phyloP scores from a whole-genome alignment of 1,140 invertebrate species.

The Luehdorfia chinensis region DNA sequence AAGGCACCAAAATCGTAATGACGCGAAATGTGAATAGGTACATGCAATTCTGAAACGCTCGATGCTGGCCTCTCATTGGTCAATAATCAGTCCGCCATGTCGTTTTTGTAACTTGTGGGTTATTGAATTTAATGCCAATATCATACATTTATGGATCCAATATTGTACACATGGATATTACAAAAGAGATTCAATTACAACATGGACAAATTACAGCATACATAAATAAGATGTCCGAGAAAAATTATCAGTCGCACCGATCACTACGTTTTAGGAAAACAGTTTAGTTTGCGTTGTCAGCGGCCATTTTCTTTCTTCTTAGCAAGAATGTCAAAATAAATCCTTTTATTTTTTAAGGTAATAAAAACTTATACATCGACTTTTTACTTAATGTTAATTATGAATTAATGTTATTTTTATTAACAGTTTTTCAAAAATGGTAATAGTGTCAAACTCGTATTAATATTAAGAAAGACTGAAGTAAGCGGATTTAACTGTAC shows the following conservation, averaged over 20 bases:
- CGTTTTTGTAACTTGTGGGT: slow-evolving; percentile 69
- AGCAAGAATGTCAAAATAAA: slow-evolving; percentile 19
- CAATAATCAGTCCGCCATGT: slow-evolving; percentile 79
- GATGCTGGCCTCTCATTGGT: slow-evolving; percentile 80
- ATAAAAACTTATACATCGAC: no score
- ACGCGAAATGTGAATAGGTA: slow-evolving; percentile 78
- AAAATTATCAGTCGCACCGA: slow-evolving; percentile 29
- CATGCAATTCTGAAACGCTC: slow-evolving; percentile 77
- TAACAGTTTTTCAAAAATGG: no score
- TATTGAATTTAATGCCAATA: slow-evolving; percentile 54
- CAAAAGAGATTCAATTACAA: slow-evolving; percentile 17
- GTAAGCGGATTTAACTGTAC: no score
- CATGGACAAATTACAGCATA: slow-evolving; percentile 17
- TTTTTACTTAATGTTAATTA: no score
- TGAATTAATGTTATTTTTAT: no score
- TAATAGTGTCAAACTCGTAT: no score
- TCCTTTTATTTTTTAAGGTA: slow-evolving; percentile 3
- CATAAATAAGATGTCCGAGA: slow-evolving; percentile 1
- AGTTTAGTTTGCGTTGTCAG: slow-evolving; percentile 33
- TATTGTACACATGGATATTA: slow-evolving; percentile 8
- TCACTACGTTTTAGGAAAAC: slow-evolving; percentile 33
- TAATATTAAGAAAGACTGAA: no score
- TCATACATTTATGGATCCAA: slow-evolving; percentile 10
- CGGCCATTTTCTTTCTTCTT: slow-evolving; percentile 59
- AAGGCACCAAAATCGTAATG: slow-evolving; percentile 79